These are phyloP conservation scores for Cercopithecus neglectus DNA, from an alignment of 2,797 vertebrate genomes.

Conservation along the genomic window DNA sequence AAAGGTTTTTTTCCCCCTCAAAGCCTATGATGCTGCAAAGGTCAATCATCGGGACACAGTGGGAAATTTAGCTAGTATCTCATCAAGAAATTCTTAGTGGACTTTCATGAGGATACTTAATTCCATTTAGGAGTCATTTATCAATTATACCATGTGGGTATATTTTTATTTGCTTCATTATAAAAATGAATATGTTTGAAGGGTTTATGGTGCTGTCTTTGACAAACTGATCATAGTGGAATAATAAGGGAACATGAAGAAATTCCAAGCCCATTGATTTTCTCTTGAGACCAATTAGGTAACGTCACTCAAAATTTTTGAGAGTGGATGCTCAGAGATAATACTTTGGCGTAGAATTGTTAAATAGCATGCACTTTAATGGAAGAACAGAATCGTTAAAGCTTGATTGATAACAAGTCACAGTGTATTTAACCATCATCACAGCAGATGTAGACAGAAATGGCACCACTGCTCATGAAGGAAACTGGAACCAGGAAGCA, in stretches of 20 bases:
- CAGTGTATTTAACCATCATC: conserved; percentile 69
- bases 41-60: not conserved
- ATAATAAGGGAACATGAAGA: not conserved
- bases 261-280: conserved; percentile 10
- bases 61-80: conserved; percentile 7
- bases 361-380: not conserved
- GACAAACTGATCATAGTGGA: not conserved
- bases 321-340: not conserved
- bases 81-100: conserved; percentile 12
- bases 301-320: not conserved
- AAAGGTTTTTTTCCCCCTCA: not conserved
- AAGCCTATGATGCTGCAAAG: not conserved
- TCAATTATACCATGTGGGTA: not conserved
- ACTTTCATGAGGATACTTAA: not conserved
- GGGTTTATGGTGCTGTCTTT: not conserved
- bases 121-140: not conserved
- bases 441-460: conserved; percentile 65
- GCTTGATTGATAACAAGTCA: conserved; percentile 52
- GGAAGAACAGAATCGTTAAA: conserved; percentile 21
- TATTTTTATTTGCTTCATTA: conserved; percentile 3
- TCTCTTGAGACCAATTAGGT: not conserved
- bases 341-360: not conserved
- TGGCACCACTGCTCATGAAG: conserved; percentile 1
- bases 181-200: not conserved
- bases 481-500: conserved; percentile 43